A percentile compares a stretch with the other conserved stretches of the same genome.
These are phyloP conservation scores for Cephalotes varians DNA, from an alignment of 2,888 invertebrate species.

Conservation along the genomic window DNA sequence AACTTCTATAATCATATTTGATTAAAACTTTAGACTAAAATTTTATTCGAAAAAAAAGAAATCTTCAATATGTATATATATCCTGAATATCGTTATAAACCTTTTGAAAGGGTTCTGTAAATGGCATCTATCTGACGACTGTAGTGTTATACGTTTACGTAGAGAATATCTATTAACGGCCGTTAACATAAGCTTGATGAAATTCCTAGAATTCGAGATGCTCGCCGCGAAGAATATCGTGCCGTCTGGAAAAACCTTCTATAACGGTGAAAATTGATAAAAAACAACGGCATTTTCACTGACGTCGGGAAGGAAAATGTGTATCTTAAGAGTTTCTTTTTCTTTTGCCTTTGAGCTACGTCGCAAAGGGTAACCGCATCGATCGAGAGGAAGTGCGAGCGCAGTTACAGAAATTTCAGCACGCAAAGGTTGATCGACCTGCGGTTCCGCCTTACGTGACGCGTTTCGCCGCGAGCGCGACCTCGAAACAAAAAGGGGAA, in stretches of 20 bases:
- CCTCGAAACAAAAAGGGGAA: conserved; percentile 48
- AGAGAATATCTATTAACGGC: conserved; percentile 20
- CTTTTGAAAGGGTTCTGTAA: background rate
- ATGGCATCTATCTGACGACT: background rate
- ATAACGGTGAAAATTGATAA: conserved; percentile 33
- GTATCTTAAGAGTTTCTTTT: conserved; percentile 27
- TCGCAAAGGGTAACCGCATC: conserved; percentile 45
- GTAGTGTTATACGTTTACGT: conserved; percentile 7
- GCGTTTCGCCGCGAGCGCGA: conserved; percentile 51
- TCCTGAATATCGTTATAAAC: background rate
- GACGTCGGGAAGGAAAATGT: conserved; percentile 31
- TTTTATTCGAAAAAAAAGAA: background rate
- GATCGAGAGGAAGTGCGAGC: conserved; percentile 54
- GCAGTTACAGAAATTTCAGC: conserved; percentile 57
- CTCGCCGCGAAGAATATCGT: background rate
- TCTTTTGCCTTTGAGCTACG: conserved; percentile 38
- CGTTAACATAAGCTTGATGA: conserved; percentile 17
- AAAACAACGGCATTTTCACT: conserved; percentile 27
- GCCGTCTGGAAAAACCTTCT: background rate
- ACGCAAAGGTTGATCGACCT: conserved; percentile 59
- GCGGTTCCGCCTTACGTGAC: conserved; percentile 56
- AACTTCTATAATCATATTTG: background rate
- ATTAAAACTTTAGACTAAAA: too few relatives aligned
- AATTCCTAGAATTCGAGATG: conserved; percentile 3
- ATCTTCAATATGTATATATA: background rate